phyloP scores from a whole-genome alignment of 2,113 vertebrate genomes.

The Apodemus sylvaticus region DNA sequence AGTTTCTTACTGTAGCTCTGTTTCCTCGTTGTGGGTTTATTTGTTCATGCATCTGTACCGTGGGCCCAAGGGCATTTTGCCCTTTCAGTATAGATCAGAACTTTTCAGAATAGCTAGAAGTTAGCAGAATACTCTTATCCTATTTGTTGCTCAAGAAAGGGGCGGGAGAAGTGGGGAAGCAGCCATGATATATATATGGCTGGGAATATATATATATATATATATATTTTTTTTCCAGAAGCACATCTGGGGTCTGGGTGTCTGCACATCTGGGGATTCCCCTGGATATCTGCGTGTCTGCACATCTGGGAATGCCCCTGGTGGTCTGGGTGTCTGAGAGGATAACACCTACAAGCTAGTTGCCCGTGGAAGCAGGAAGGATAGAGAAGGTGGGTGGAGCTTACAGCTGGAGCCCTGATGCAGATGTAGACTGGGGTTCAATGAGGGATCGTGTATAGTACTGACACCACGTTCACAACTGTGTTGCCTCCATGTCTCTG shows the following conservation, averaged over 20 bases:
- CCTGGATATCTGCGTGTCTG: too few relatives aligned
- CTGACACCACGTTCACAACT: too few relatives aligned
- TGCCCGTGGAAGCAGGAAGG: background rate
- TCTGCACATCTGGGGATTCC: background rate
- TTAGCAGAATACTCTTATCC: background rate
- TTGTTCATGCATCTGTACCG: background rate
- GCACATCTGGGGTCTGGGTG: too few relatives aligned
- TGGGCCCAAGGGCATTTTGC: background rate
- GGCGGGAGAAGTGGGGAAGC: too few relatives aligned
- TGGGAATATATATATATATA: too few relatives aligned
- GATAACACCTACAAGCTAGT: background rate
- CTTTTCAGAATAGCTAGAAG: background rate
- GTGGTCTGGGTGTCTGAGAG: too few relatives aligned
- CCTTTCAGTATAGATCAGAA: background rate
- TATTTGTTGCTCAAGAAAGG: background rate
- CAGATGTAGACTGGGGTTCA: background rate
- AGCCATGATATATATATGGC: fast-evolving
- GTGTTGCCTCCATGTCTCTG: background rate
- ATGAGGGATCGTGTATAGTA: too few relatives aligned
- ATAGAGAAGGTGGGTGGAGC: background rate
- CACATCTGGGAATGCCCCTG: too few relatives aligned
- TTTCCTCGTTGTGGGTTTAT: background rate
- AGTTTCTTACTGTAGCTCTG: background rate
- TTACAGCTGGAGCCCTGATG: background rate
- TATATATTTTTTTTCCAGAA: background rate